Evolutionary conservation across 2,797 vertebrate species (phyloP).

Genomic region (Enteromius mattozi): DNA sequence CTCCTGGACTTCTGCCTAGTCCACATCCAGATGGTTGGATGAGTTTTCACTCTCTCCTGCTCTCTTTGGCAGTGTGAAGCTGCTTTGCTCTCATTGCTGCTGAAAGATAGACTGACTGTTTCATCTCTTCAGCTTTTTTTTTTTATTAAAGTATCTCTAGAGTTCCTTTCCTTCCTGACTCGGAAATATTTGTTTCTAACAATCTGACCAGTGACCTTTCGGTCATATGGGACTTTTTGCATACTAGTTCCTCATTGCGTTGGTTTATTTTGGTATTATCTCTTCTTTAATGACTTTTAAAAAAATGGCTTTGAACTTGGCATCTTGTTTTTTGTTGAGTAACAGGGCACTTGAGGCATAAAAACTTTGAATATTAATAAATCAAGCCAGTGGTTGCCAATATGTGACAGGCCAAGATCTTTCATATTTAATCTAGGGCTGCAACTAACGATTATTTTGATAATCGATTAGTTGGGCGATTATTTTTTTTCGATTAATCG

Average conservation of each 20-base stretch:
- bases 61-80: constrained; percentile 42
- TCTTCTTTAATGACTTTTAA: background rate
- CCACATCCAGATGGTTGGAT: constrained; percentile 69
- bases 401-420: background rate
- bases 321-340: constrained; percentile 26
- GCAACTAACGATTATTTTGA: too few species aligned
- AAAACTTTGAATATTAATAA: constrained; percentile 22
- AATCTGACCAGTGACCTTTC: background rate
- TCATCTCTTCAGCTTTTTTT: constrained; percentile 15
- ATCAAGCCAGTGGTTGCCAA: background rate
- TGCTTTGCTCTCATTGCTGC: background rate
- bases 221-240: constrained; percentile 17
- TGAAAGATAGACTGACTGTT: constrained; percentile 9
- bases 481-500: too few species aligned
- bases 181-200: background rate
- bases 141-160: background rate
- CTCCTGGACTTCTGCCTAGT: constrained; percentile 73
- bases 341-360: background rate
- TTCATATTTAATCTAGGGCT: background rate
- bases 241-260: background rate
- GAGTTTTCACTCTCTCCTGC: constrained; percentile 53
- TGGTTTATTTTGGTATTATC: constrained; percentile 22
- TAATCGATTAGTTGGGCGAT: too few species aligned
- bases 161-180: background rate
- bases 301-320: constrained; percentile 12